phyloP scores from a whole-genome alignment of 1,140 invertebrate genomes.

The Rhopalosiphum padi region DNA sequence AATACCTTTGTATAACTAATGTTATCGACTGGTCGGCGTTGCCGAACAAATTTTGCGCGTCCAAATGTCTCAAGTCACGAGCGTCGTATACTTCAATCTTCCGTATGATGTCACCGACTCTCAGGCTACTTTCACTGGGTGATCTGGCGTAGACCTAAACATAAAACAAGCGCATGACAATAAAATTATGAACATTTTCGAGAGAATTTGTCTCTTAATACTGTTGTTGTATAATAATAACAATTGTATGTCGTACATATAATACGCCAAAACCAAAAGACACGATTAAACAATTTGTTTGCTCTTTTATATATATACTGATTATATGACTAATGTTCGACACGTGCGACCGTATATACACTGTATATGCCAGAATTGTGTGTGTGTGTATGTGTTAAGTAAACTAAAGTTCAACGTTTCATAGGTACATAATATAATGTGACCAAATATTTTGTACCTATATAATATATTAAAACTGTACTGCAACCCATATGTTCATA shows the following conservation, averaged over 20 bases:
- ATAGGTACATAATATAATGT: neutral
- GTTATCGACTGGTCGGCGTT: constrained; percentile 72
- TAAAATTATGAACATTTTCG: neutral
- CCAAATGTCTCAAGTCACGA: constrained; percentile 84
- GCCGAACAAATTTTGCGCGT: constrained; percentile 88
- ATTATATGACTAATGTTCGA: neutral
- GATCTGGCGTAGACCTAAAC: constrained; percentile 70
- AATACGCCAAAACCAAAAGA: neutral
- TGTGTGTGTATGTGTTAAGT: neutral
- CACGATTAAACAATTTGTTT: neutral
- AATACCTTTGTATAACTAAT: constrained; percentile 69
- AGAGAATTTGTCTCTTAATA: neutral
- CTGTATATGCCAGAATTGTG: neutral
- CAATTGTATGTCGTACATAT: neutral
- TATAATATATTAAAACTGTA: neutral
- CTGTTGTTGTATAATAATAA: neutral
- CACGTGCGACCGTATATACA: neutral
- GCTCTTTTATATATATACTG: neutral
- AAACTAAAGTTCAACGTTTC: constrained; percentile 17
- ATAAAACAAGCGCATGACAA: neutral
- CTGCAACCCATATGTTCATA: neutral
- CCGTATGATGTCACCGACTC: constrained; percentile 87
- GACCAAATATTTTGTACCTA: neutral
- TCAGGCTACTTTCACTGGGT: constrained; percentile 80
- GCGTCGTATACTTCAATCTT: constrained; percentile 89